phyloP scores from a whole-genome alignment of 2,888 invertebrate species.

The Eupsilia transversa region DNA sequence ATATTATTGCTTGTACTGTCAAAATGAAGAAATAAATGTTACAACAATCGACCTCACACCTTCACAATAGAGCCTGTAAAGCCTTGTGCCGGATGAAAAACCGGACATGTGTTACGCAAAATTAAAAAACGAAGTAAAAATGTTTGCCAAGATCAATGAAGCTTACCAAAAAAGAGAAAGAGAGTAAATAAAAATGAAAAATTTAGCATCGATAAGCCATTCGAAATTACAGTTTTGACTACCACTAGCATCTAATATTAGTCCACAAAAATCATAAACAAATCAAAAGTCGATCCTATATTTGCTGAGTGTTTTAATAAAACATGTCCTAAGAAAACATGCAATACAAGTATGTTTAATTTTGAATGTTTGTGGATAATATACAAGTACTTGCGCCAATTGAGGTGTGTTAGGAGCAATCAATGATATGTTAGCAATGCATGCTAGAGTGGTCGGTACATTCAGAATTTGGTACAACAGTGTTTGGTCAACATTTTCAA shows the following conservation, averaged over 20 bases:
- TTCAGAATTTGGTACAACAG: constrained; percentile 63
- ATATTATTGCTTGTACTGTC: too few relatives aligned
- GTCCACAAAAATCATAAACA: constrained; percentile 12
- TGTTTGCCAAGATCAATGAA: constrained; percentile 1
- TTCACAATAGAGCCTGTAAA: not conserved
- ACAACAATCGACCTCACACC: not conserved
- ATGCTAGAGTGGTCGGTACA: constrained; percentile 54
- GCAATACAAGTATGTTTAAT: constrained; percentile 64
- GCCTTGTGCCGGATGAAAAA: not conserved
- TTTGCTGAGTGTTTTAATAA: constrained; percentile 50
- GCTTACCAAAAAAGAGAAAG: constrained; percentile 24
- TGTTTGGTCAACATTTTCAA: constrained; percentile 70
- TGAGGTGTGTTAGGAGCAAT: constrained; percentile 55
- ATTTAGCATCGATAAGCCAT: constrained; percentile 5
- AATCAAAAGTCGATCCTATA: constrained; percentile 27
- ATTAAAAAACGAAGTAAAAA: not conserved
- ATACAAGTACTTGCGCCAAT: constrained; percentile 62
- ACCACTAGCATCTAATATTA: constrained; percentile 19
- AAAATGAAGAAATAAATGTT: not conserved
- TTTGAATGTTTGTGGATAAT: constrained; percentile 73
- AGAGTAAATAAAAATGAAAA: constrained; percentile 24
- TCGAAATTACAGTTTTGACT: constrained; percentile 28
- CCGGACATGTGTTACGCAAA: not conserved
- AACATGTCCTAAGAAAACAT: constrained; percentile 57
- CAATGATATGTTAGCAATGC: constrained; percentile 60